phyloP scores from a whole-genome alignment of 2,797 vertebrate species.

The Danio albolineatus region DNA sequence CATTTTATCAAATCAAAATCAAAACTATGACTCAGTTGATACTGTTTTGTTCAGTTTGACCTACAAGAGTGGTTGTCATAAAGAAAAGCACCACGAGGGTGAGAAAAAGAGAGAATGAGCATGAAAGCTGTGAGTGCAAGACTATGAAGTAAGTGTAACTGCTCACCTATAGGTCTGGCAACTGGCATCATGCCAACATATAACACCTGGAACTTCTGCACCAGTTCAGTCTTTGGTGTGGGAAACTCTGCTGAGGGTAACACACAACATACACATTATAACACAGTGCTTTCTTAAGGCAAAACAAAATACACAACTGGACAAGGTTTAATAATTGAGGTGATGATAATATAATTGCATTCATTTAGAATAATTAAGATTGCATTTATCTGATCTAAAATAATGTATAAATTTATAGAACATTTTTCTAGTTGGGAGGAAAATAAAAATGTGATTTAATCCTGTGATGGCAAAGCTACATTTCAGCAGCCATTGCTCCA shows the following conservation, averaged over 20 bases:
- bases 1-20: neutral
- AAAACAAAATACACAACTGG: neutral
- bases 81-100: neutral
- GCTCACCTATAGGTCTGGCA: slow-evolving; percentile 89
- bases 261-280: slow-evolving; percentile 28
- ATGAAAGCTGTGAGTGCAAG: neutral
- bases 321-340: too few relatives aligned
- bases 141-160: neutral
- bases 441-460: too few relatives aligned
- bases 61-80: neutral
- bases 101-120: neutral
- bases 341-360: too few relatives aligned
- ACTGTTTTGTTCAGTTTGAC: neutral
- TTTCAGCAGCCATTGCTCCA: too few relatives aligned
- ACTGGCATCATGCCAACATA: slow-evolving; percentile 94
- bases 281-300: neutral
- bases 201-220: slow-evolving; percentile 95
- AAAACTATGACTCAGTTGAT: neutral
- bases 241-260: slow-evolving; percentile 91
- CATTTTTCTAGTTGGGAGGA: too few relatives aligned
- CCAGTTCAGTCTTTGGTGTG: slow-evolving; percentile 98
- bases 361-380: neutral
- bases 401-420: too few relatives aligned
- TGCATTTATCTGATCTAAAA: too few relatives aligned
- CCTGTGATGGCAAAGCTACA: too few relatives aligned